A percentile compares a stretch with the other conserved stretches of the same genome.
phyloP scores from a whole-genome alignment of 1,140 invertebrate species.

The Cataglyphis hispanica region DNA sequence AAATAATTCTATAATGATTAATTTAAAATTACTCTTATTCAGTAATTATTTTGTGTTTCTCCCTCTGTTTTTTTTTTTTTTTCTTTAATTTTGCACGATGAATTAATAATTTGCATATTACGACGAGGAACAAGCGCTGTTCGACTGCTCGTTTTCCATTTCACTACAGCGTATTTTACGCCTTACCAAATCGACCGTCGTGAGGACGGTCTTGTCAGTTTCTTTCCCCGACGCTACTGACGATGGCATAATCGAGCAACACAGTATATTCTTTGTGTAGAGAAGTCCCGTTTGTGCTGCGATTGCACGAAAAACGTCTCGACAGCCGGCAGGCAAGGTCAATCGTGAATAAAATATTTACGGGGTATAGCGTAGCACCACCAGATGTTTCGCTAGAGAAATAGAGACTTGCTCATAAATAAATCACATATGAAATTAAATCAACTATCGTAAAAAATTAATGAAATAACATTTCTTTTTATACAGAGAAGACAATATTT shows the following conservation, averaged over 20 bases:
- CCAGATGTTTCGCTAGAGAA: constrained; percentile 5
- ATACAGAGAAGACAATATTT: not conserved
- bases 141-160: constrained; percentile 27
- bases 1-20: no score
- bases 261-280: constrained; percentile 48
- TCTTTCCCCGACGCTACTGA: constrained; percentile 24
- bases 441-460: no score
- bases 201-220: constrained; percentile 47
- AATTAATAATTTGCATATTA: constrained; percentile 6
- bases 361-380: not conserved
- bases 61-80: not conserved
- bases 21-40: no score
- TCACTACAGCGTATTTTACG: constrained; percentile 52
- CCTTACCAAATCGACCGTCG: constrained; percentile 50
- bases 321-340: constrained; percentile 37
- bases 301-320: constrained; percentile 56
- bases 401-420: not conserved
- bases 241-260: constrained; percentile 56
- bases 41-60: no score
- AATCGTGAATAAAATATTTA: constrained; percentile 26
- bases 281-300: constrained; percentile 16
- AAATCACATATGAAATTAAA: not conserved
- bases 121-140: not conserved
- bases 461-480: not conserved
- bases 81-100: not conserved